Evolutionary conservation across 1,140 invertebrate species (phyloP).

Genomic region (Cyclargus thomasi): DNA sequence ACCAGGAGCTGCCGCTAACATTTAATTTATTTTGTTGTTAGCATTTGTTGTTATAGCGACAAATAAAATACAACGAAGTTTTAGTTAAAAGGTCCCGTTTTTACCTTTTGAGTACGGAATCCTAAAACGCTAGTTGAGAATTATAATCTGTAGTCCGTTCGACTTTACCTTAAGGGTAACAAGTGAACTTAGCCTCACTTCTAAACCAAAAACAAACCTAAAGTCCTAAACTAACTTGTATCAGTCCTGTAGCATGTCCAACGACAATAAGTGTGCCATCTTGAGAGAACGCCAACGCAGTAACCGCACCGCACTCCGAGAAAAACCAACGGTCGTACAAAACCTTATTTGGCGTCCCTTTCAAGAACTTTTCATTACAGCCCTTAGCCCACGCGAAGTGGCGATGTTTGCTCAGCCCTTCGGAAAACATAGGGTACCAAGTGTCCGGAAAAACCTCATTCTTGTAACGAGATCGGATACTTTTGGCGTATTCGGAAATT

Average conservation of each 20-base stretch:
- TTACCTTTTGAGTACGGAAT: no score
- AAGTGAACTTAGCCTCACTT: no score
- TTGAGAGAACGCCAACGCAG: conserved; percentile 45
- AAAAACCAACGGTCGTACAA: conserved; percentile 51
- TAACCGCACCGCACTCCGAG: conserved; percentile 51
- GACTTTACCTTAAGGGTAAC: no score
- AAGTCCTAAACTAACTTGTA: conserved; percentile 41
- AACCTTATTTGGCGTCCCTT: conserved; percentile 46
- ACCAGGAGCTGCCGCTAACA: no score
- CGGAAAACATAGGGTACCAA: conserved; percentile 61
- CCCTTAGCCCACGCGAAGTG: conserved; percentile 45
- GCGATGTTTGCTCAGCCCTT: conserved; percentile 28
- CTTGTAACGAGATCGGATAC: conserved; percentile 41
- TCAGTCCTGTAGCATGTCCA: conserved; percentile 55
- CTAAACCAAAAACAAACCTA: no score
- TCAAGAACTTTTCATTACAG: conserved; percentile 47
- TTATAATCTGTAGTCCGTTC: no score
- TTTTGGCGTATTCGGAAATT: conserved; percentile 37
- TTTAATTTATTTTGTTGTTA: no score
- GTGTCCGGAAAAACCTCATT: conserved; percentile 38
- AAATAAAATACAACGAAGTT: no score
- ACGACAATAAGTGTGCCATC: conserved; percentile 53
- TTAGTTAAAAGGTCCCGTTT: no score
- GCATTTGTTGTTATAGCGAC: no score
- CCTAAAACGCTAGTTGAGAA: no score